Conservation (phyloP, 2,797 vertebrate species). For the Sebastes steindachneri region DNA sequence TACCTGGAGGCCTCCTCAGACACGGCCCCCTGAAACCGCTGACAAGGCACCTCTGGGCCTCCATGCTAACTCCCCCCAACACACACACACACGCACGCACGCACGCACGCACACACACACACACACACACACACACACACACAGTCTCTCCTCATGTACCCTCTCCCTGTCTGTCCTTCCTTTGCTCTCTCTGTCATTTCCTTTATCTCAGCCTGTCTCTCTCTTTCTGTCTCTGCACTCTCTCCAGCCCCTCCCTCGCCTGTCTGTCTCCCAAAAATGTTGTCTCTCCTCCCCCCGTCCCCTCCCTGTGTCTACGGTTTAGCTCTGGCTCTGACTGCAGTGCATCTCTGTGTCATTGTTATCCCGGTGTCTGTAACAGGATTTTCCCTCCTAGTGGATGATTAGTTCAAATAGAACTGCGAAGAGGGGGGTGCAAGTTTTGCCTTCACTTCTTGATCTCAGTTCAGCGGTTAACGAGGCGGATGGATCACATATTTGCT, state of each 20-base stretch:
- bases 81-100: conserved; percentile 7
- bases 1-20: conserved; percentile 79
- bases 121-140: conserved; percentile 15
- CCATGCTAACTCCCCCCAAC: conserved; percentile 17
- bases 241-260: conserved; percentile 8
- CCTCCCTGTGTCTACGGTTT: neutral
- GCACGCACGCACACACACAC: conserved; percentile 2
- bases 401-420: conserved; percentile 52
- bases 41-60: conserved; percentile 69
- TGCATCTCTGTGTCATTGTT: conserved; percentile 48
- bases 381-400: conserved; percentile 52
- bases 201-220: conserved; percentile 37
- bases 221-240: conserved; percentile 20
- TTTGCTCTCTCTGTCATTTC: conserved; percentile 51
- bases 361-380: conserved; percentile 29
- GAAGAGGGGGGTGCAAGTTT: conserved; percentile 21
- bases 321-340: conserved; percentile 20
- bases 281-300: neutral
- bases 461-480: conserved; percentile 63
- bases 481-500: conserved; percentile 65
- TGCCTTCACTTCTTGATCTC: conserved; percentile 49
- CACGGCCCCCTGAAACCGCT: conserved; percentile 71
- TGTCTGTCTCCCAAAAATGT: conserved; percentile 8
- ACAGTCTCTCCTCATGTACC: conserved; percentile 30
- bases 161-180: conserved; percentile 45